Evolutionary conservation across 2,113 vertebrate genomes (phyloP).

Genomic region (Pygathrix nemaeus): DNA sequence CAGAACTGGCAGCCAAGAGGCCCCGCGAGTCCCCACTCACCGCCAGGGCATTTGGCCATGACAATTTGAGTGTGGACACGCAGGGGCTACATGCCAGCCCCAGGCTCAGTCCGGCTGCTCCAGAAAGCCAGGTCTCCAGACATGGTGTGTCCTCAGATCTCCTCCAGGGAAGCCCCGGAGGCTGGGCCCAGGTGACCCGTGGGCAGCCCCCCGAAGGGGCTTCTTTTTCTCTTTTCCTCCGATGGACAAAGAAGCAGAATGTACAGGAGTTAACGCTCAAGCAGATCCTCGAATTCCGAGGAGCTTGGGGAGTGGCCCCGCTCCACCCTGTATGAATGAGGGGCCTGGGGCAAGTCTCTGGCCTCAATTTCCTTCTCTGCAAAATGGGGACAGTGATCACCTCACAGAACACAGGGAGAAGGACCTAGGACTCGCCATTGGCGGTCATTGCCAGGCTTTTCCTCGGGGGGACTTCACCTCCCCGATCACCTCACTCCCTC

Average conservation of each 20-base stretch:
- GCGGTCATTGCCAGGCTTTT: fast-evolving
- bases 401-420: neutral
- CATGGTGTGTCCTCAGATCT: fast-evolving
- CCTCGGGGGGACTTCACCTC: neutral
- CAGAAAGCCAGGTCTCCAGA: fast-evolving
- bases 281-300: fast-evolving
- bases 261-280: neutral
- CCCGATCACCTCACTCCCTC: neutral
- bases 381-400: neutral
- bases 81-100: too few relatives aligned
- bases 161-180: neutral
- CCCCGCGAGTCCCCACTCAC: too few relatives aligned
- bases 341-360: neutral
- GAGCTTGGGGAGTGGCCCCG: neutral
- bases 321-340: fast-evolving
- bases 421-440: neutral
- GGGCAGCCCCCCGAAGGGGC: neutral
- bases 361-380: neutral
- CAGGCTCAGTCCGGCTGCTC: neutral
- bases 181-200: fast-evolving
- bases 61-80: too few relatives aligned
- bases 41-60: fast-evolving
- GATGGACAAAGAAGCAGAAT: neutral
- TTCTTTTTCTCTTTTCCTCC: neutral
- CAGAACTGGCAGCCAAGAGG: neutral